Evolutionary conservation across 2,113 vertebrate species (phyloP), one percentile per base, ranked within the genome.

Genomic region (Paramisgurnus dabryanus): DNA sequence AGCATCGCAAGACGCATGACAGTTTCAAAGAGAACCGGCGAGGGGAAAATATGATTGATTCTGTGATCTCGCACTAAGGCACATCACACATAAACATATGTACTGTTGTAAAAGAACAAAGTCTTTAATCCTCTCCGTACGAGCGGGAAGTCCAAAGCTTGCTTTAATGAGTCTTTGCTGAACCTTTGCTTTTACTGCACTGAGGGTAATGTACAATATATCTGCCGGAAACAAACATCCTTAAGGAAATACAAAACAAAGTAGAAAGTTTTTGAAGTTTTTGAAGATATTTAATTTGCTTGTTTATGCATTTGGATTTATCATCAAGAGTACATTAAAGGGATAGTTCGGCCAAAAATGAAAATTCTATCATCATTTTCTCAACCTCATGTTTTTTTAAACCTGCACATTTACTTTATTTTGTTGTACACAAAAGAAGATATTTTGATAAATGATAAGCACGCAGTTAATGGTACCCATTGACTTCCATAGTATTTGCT

Each of bases 41-140:
- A 57, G 49, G 49, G 53, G 53, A 13, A 43, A 67, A 67, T 5
- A 15, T 47, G 55, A 75, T 7, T 67, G 55, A 83, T 75, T 63
- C 47, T 70, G 10, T 80, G 47, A 80, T 76, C 77, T 76, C 55
- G 49, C 13, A 22, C 41, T 74, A 50, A 45, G 11, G 49, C 15
- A 4, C 45, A 58, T 41, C 50, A 58, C 18, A 22, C 3, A 49
- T 15, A 13, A 70, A 76, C 80, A 77, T 12, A 77, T 71, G 74
- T 27, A 50, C 8, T 61, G 58, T 69, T 9, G 17, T 10, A 4
- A 13, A 34, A 60, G 69, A 76, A 71, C 11, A 47, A 45, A 39
- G 15, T 18, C 57, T 71, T 50, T 41, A 15, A 72, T 83, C 15
- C 22, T 67, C 17, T 15, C 41, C 15, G 11, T 76, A n/a, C 22